These are phyloP conservation scores for Proisotoma minuta DNA, from an alignment of 2,888 invertebrate genomes.

Conservation along the genomic window DNA sequence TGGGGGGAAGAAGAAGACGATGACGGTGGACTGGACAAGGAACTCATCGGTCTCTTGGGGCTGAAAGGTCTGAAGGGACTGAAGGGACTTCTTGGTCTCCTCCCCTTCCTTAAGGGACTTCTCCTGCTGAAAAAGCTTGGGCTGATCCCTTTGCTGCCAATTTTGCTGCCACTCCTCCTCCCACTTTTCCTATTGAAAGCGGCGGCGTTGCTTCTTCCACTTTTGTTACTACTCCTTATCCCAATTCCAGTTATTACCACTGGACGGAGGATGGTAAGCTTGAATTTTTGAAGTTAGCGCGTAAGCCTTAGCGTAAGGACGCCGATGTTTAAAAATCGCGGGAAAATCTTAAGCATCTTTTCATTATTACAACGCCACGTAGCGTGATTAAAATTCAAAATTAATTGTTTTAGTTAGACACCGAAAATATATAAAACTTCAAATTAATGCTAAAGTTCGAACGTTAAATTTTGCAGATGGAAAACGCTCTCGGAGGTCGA, in stretches of 20 bases:
- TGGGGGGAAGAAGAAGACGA: constrained; percentile 30
- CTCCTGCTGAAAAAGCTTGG: constrained; percentile 28
- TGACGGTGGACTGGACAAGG: constrained; percentile 33
- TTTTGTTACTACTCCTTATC: constrained; percentile 27
- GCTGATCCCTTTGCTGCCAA: constrained; percentile 15
- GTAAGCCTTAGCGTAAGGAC: no score
- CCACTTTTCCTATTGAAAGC: constrained; percentile 26
- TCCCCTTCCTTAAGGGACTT: constrained; percentile 25
- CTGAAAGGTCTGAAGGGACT: constrained; percentile 34
- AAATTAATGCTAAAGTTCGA: no score
- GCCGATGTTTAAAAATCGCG: no score
- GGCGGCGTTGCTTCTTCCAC: constrained; percentile 24
- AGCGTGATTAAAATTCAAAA: no score
- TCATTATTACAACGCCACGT: no score
- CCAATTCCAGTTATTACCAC: constrained; percentile 36
- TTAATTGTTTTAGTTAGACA: no score
- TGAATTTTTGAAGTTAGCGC: no score
- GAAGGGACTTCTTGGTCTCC: constrained; percentile 23
- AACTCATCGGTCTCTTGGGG: constrained; percentile 32
- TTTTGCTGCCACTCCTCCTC: constrained; percentile 22
- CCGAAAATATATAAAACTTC: no score
- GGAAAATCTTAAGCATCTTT: no score
- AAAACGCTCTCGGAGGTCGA: constrained; percentile 17
- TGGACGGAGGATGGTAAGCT: no score
- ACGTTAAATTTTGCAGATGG: no score